A percentile compares a stretch with the other conserved stretches of the same genome.
These are phyloP conservation scores for Papilio polyxenes DNA, from an alignment of 1,140 invertebrate genomes.

Conservation along the genomic window DNA sequence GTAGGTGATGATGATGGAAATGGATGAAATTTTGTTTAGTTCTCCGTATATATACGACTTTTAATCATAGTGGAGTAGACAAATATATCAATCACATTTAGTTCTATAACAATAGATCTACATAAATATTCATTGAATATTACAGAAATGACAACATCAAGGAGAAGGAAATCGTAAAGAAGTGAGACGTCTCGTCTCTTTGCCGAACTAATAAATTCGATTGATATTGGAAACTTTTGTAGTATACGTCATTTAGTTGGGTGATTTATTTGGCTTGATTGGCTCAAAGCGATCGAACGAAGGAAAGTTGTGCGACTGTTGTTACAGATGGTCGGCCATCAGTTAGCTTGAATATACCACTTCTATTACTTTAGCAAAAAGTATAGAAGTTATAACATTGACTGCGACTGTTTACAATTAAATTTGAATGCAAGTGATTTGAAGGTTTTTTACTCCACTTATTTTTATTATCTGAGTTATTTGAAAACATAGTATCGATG, in stretches of 20 bases:
- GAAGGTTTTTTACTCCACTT: too few relatives aligned
- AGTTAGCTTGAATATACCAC: neutral
- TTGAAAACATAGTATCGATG: too few relatives aligned
- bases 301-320: slow-evolving; percentile 21
- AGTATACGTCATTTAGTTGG: slow-evolving; percentile 12
- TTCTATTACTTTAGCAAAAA: neutral
- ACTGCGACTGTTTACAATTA: too few relatives aligned
- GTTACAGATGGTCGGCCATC: slow-evolving; percentile 14
- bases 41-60: neutral
- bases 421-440: too few relatives aligned
- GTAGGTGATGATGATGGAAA: too few relatives aligned
- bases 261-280: slow-evolving; percentile 35
- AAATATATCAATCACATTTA: neutral
- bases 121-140: slow-evolving; percentile 28
- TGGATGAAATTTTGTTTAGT: neutral
- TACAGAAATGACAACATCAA: slow-evolving; percentile 15
- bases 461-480: too few relatives aligned
- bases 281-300: neutral
- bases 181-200: neutral
- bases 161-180: slow-evolving; percentile 18
- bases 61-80: neutral
- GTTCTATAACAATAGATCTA: neutral
- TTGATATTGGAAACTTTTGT: slow-evolving; percentile 32
- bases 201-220: neutral
- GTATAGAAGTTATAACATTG: neutral